Base-by-base conservation (phyloP, 2,888 invertebrate species). In the Apoda limacodes region DNA sequence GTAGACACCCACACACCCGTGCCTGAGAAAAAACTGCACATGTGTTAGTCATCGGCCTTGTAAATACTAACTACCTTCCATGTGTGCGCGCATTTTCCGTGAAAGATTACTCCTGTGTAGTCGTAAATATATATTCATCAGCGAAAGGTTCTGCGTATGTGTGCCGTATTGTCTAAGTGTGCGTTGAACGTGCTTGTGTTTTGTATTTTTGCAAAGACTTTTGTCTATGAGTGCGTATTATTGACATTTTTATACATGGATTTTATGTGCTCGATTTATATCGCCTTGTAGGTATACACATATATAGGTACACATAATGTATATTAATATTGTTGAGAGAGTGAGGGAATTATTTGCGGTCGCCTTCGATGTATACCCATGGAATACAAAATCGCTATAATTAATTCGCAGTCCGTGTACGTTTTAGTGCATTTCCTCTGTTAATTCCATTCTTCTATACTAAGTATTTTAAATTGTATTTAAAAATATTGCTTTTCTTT, bases 171-270 rank as follows among this genome's bases (percentile, higher is more conserved):
- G 39, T 46, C 42, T 37, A 39, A 45, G 57, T 55, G 43, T 38
- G 47, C 30, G 34, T 24, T 11, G 1, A 22, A 26, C 23, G 40
- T 55, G 53, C 28, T 34, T 31, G 43, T 52, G 50, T 51, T 56
- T 53, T 50, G 56, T 54, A 49, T 55, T 54, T 53, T 45, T 41
- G 46, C 41, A 35, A 21, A 30, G 28, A 17, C n/a, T 15, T 11
- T 25, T 30, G 30, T 30, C 24, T 5, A 24, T 47, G 59, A 70
- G 72, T 52, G 69, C 34, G 63, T 60, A 51, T 59, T 75, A 76
- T 76, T 76, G 76, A 76, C 76, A 76, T 78, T 80, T 78, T 75
- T 75, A 70, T 78, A 74, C 65, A 72, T 70, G 68, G 72, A 76
- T 74, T 76, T 67, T 69, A 69, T 68, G 65, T 70, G 60, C 58